Conservation (phyloP, 2,113 vertebrate genomes). For the Tachysurus fulvidraco region DNA sequence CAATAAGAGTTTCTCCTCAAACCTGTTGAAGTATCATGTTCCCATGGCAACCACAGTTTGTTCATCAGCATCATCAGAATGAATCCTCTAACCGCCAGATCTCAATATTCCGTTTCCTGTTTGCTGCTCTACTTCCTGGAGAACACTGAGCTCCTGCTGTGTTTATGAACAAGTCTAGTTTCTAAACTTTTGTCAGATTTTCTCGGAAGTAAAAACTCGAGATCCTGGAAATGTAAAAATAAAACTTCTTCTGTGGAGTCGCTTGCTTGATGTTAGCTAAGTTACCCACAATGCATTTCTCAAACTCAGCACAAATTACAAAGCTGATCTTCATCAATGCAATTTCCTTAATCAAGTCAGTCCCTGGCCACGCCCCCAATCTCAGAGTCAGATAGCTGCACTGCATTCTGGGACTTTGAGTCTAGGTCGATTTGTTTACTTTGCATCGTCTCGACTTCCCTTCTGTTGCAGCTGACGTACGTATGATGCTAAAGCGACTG, state of each 20-base stretch:
- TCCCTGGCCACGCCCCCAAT: not conserved
- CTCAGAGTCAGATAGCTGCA: not conserved
- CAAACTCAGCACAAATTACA: not conserved
- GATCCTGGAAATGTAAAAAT: not conserved
- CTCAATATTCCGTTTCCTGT: not conserved
- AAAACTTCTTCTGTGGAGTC: not conserved
- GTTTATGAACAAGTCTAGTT: not conserved
- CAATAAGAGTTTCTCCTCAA: not conserved
- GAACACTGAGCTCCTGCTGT: not conserved
- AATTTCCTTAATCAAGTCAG: not conserved
- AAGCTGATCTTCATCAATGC: not conserved
- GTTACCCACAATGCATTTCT: not conserved
- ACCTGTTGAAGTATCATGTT: not conserved
- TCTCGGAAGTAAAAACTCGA: not conserved
- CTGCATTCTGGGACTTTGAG: not conserved
- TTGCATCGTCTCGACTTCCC: not conserved
- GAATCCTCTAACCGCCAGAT: not conserved
- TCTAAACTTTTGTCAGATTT: not conserved
- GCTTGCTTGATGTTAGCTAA: not conserved
- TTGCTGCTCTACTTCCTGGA: not conserved
- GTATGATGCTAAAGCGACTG: too few relatives aligned
- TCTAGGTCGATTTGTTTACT: not conserved
- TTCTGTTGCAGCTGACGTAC: not conserved
- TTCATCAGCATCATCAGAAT: not conserved
- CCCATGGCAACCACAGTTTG: not conserved